A percentile compares a stretch with the other conserved stretches of the same genome.
Evolutionary conservation across 2,888 invertebrate genomes (phyloP).

Genomic region (Schizotus pectinicornis): DNA sequence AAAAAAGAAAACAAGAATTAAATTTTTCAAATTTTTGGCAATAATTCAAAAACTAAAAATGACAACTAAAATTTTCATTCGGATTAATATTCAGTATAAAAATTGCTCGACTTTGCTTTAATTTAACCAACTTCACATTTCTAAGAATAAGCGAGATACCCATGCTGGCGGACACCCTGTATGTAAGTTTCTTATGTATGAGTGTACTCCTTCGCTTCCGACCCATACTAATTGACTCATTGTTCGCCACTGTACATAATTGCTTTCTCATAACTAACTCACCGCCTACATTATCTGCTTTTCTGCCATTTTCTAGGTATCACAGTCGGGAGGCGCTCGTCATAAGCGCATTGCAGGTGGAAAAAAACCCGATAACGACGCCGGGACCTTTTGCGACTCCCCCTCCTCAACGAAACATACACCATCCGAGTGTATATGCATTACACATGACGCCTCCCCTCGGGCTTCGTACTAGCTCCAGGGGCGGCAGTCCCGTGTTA

Average conservation of each 20-base stretch:
- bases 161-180: neutral
- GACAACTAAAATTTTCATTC: too few species aligned
- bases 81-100: too few species aligned
- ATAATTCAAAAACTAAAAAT: too few species aligned
- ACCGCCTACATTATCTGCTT: conserved; percentile 26
- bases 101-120: too few species aligned
- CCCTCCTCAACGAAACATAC: conserved; percentile 68
- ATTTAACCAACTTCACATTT: too few species aligned
- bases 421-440: conserved; percentile 46
- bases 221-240: too few species aligned
- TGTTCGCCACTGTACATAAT: neutral
- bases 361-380: conserved; percentile 87
- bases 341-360: conserved; percentile 91
- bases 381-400: conserved; percentile 83
- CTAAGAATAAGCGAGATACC: too few species aligned
- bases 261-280: conserved; percentile 13
- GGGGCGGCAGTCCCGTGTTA: conserved; percentile 64
- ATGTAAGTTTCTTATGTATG: neutral
- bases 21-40: too few species aligned
- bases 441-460: conserved; percentile 74
- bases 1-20: too few species aligned
- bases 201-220: too few species aligned
- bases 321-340: conserved; percentile 92
- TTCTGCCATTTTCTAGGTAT: conserved; percentile 68
- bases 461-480: conserved; percentile 54